Base-by-base conservation (phyloP, 1,140 invertebrate genomes). In the Trichomalopsis sarcophagae region DNA sequence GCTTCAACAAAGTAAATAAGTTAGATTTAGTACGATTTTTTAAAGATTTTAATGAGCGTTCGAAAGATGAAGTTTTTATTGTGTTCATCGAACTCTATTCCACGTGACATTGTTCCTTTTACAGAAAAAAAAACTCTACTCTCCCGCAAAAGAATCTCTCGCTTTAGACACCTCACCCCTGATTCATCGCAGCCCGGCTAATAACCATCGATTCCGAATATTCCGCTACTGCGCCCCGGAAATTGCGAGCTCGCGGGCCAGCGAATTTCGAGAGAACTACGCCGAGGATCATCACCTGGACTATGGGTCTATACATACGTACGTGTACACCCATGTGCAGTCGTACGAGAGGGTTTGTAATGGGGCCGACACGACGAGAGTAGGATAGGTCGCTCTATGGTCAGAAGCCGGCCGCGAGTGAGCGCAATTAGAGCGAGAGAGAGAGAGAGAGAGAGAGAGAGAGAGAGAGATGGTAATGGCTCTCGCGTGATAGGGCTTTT, bases 171-270 rank as follows among this genome's bases (percentile, higher is more conserved):
- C 33, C 27, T 27, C 10, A 4, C 14, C 5, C 74, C 4, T 9
- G 14, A 50, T 74, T 36, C 36, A 6, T 9, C 33, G n/a, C n/a
- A 17, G 14, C 27, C 17, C 44, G 21, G 36, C 73, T 74, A 44
- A 71, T 27, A 71, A 33, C 36, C 27, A 33, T 27, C 75, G 44
- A 78, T 62, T 78, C 76, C 9, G 5, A 66, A 66, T 17, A 62
- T 17, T 17, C 17, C 85, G 85, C 81, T 81, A 86, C 27, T 27
- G 27, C 27, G 81, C 86, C 82, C 82, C 88, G 88, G 88, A 88
- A 88, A 89, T 88, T 88, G 84, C 14, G 23, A 33, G 0, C 21
- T 17, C 27, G 36, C 40, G 17, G 33, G 17, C 21, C 44, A 62
- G 13, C 17, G 62, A 80, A 76, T 76, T 76, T 27, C 78, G 50